phyloP scores from a whole-genome alignment of 1,140 invertebrate species.

The Coelopa frigida region DNA sequence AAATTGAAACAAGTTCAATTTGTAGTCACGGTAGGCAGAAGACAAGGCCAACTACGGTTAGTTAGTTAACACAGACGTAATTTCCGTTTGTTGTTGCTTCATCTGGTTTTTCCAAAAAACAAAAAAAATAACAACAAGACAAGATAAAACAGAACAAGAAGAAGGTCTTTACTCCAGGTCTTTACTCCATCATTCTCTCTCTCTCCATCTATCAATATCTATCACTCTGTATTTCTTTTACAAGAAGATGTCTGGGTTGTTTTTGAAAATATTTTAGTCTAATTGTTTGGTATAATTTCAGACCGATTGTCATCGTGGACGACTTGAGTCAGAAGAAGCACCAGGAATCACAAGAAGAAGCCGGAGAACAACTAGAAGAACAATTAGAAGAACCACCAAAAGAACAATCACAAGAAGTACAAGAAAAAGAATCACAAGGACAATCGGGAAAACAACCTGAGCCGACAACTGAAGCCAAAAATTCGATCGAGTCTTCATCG shows the following conservation, averaged over 20 bases:
- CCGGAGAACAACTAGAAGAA: not conserved
- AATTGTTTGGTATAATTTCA: too few relatives aligned
- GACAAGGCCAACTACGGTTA: not conserved
- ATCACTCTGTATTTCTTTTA: too few relatives aligned
- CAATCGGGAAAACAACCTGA: too few relatives aligned
- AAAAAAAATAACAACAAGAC: constrained; percentile 25
- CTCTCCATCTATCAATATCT: too few relatives aligned
- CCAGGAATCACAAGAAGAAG: constrained; percentile 9
- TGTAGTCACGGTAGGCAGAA: too few relatives aligned
- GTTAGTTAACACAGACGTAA: constrained; percentile 9
- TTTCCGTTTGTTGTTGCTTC: constrained; percentile 21
- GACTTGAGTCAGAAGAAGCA: constrained; percentile 21
- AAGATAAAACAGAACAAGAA: constrained; percentile 1
- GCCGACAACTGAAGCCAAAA: too few relatives aligned
- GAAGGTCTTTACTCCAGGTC: not conserved
- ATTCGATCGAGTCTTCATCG: not conserved
- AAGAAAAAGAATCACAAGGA: too few relatives aligned
- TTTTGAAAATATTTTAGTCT: too few relatives aligned
- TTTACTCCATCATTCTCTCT: not conserved
- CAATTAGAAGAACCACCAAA: not conserved
- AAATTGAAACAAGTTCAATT: too few relatives aligned
- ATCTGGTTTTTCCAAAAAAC: constrained; percentile 19
- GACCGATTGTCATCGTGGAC: constrained; percentile 31
- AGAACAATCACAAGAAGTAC: not conserved
- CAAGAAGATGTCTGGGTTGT: too few relatives aligned